Base-by-base conservation (phyloP, 2,797 vertebrate species). In the Tamandua tetradactyla region DNA sequence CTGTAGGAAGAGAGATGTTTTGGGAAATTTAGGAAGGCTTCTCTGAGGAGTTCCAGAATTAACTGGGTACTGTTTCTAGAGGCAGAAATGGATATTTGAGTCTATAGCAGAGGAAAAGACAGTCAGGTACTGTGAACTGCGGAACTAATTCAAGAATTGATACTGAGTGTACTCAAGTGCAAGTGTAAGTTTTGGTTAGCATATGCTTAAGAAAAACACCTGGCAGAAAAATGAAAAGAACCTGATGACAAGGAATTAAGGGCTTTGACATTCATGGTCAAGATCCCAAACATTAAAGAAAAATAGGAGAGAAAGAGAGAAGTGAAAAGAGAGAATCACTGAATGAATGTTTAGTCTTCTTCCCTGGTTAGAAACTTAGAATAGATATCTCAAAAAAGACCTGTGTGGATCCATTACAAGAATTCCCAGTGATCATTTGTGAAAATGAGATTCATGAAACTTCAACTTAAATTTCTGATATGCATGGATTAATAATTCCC, bases 151-250 rank as follows among this genome's bases (percentile, higher is more conserved):
- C 13, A 30, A 25, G 30, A 20, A 66, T 23, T 22, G 27, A 6
- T 3, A 27, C 6, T 11, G 47, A 1, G 1, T 11, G 2, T 49
- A 10, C 22, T 15, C 22, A 35, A 2, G n/a, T n/a, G n/a, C n/a
- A n/a, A n/a, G 13, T 15, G 5, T 5, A 12, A 71, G 9, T 6
- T 0, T 1, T 40, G 25, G 4, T 7, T 35, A 22, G 14, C 57
- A 1, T 8, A 42, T 0, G 0, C 6, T 32, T 11, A 2, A 5
- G 9, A 35, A 3, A 76, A 22, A 2, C 23, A 17, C 2, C 5
- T 20, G 15, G 37, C 12, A 2, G 5, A 37, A 20, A 47, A 17
- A 7, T 40, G 5, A 22, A 42, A 78, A 61, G 20, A 35, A 40
- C 40, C 32, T 20, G 8, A 2, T 27, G 11, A 22, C 6, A 22